phyloP scores from a whole-genome alignment of 2,113 vertebrate species.

The Trogon melanurus region DNA sequence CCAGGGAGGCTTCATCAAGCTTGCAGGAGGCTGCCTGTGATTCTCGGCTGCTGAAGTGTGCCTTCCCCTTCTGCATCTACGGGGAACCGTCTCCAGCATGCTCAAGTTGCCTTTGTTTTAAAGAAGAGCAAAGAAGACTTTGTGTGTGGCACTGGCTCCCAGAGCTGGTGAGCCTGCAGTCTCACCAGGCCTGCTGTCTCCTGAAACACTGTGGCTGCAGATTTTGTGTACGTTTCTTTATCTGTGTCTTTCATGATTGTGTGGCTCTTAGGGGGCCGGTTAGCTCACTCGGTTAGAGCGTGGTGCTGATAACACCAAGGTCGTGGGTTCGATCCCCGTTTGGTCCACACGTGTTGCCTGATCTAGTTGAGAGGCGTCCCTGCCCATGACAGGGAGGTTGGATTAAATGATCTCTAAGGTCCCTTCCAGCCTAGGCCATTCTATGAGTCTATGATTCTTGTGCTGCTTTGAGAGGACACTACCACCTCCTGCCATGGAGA shows the following conservation, averaged over 20 bases:
- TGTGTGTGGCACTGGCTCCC: background rate
- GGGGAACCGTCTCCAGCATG: background rate
- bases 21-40: background rate
- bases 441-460: background rate
- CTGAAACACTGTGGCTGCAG: background rate
- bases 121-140: background rate
- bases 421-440: too few species aligned
- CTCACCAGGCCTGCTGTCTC: background rate
- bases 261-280: background rate
- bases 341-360: too few species aligned
- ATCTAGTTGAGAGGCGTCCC: too few species aligned
- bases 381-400: too few species aligned
- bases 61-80: background rate
- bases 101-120: background rate
- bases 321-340: too few species aligned
- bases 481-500: background rate
- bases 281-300: too few species aligned
- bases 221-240: background rate
- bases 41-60: background rate
- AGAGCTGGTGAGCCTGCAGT: background rate
- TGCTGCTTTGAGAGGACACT: background rate
- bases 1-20: background rate
- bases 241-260: background rate
- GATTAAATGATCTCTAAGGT: too few species aligned
- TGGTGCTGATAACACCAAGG: too few species aligned